Conservation (phyloP, 2,888 invertebrate species). For the Lasioglossum morio region DNA sequence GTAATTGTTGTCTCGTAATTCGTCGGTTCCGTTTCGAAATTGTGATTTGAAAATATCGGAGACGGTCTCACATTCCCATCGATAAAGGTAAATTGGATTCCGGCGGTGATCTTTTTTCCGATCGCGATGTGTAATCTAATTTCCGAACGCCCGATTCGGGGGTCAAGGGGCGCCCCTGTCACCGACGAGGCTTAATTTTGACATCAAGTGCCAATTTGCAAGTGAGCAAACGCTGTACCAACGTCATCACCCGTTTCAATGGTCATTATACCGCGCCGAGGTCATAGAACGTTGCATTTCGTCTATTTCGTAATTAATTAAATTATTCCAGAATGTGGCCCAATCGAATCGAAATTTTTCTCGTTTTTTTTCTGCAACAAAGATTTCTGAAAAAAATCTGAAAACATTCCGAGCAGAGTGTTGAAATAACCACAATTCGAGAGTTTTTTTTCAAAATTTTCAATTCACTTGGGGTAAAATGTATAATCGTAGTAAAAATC, state of each 20-base stretch:
- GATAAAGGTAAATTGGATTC: slow-evolving; percentile 51
- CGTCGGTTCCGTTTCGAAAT: slow-evolving; percentile 26
- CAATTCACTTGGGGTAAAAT: no score
- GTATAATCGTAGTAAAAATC: no score
- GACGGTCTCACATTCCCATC: slow-evolving; percentile 8
- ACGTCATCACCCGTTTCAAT: not conserved
- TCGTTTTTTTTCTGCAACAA: no score
- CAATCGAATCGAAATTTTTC: no score
- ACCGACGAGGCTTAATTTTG: slow-evolving; percentile 1
- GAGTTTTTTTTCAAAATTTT: no score
- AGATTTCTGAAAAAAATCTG: no score
- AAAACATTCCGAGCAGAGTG: no score
- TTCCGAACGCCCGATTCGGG: slow-evolving; percentile 21
- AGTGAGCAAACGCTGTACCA: not conserved
- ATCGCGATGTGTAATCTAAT: slow-evolving; percentile 53
- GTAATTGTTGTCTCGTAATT: slow-evolving; percentile 47
- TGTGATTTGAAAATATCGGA: slow-evolving; percentile 53
- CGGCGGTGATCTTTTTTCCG: slow-evolving; percentile 32
- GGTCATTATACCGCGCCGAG: not conserved
- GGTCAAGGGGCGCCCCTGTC: slow-evolving; percentile 15
- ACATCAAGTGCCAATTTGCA: not conserved
- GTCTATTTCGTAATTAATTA: not conserved
- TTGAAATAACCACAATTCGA: no score
- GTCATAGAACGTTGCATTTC: not conserved
- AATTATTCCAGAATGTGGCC: not conserved